Evolutionary conservation across 2,888 invertebrate species (phyloP).

Genomic region (Thereva nobilitata): DNA sequence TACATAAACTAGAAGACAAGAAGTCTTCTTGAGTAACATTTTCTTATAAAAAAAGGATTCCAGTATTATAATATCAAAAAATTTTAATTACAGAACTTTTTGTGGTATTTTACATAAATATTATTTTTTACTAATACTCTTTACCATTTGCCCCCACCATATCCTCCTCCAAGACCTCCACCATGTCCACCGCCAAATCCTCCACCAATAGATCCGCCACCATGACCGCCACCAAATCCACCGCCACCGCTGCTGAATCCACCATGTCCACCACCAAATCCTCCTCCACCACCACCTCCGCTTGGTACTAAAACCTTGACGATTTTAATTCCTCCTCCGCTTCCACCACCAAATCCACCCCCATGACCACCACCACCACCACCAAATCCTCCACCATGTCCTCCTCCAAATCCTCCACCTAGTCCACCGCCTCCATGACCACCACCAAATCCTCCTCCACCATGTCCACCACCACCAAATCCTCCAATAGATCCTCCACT

Average conservation of each 20-base stretch:
- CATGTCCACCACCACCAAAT: slow-evolving; percentile 7
- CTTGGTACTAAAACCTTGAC: not conserved
- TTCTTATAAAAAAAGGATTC: too few species aligned
- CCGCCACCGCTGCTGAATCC: slow-evolving; percentile 36
- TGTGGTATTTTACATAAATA: too few species aligned
- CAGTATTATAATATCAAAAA: too few species aligned
- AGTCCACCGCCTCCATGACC: not conserved
- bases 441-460: slow-evolving; percentile 13
- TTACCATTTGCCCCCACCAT: not conserved
- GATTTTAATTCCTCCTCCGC: not conserved
- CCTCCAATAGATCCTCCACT: not conserved
- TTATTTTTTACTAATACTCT: too few species aligned
- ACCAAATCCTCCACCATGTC: not conserved
- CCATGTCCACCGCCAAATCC: slow-evolving; percentile 34
- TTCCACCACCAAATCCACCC: slow-evolving; percentile 1
- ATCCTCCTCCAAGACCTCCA: slow-evolving; percentile 19
- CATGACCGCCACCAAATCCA: slow-evolving; percentile 40
- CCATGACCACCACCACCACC: not conserved
- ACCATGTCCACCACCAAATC: not conserved
- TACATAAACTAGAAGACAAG: too few species aligned
- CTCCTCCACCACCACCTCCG: slow-evolving; percentile 1
- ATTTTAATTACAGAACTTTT: too few species aligned
- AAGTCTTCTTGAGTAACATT: too few species aligned
- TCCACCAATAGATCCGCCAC: slow-evolving; percentile 40
- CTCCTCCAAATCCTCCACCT: slow-evolving; percentile 1